Evolutionary conservation across 2,113 vertebrate species (phyloP), one percentile per base, ranked within the genome.

Genomic region (Tamias sibiricus): DNA sequence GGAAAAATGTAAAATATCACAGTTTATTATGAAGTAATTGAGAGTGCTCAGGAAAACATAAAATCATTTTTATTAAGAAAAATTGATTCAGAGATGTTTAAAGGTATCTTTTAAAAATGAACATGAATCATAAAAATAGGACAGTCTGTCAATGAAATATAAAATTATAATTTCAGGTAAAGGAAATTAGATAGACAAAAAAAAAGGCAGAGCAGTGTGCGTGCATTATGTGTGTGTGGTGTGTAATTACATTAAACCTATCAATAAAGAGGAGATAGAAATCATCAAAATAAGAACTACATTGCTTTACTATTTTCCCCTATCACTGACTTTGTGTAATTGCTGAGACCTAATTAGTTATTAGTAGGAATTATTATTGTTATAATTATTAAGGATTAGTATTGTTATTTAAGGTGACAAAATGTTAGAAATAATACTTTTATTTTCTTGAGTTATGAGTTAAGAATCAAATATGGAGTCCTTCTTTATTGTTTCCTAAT

Each of bases 1-100:
- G 88, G 49, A 97, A 98, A 98, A 97, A 96, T 82, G 35, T 87
- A 44, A 95, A 98, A 94, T 96, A 97, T 94, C 89, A 96, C 66
- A 93, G 82, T 96, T 98, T 96, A 40, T 97, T 90, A 96, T 68
- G 87, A 92, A 93, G 84, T 97, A 97, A 97, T 86, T 59, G 85
- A 96, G 49, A 71, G 40, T 37, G 49, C 42, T 97, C 54, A 96
- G 91, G 90, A 97, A 98, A 93, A 93, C 42, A 96, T 52, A 69
- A 97, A 95, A 52, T 86, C 4, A 26, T 95, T 97, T 87, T 87
- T 83, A 95, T n/a, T 79, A 57, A 97, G 49, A 95, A 97, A 96
- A 83, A 90, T 82, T 91, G 0, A 71, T 92, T 95, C 85, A 87
- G 72, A 91, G 66, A 94, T 74, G 4, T 94, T 96, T 93, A 37